phyloP scores from a whole-genome alignment of 2,888 invertebrate genomes.

The Sarcophaga carnaria region DNA sequence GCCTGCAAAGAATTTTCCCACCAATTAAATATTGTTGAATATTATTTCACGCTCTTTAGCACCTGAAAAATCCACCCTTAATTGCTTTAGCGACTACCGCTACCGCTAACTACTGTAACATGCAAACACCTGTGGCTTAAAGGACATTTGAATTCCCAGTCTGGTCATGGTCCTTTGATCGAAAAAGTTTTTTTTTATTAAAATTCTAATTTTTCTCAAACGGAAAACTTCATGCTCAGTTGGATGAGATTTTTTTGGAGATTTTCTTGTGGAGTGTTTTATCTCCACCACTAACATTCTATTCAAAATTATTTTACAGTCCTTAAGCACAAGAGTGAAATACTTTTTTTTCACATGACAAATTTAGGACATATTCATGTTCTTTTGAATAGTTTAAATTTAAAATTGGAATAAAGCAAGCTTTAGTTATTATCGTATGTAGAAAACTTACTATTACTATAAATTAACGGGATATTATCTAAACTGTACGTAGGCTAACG shows the following conservation, averaged over 20 bases:
- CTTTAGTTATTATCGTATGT: too few species aligned
- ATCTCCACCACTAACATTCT: neutral
- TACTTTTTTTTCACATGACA: too few species aligned
- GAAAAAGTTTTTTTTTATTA: slow-evolving; percentile 5
- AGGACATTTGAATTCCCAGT: slow-evolving; percentile 49
- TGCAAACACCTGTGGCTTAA: slow-evolving; percentile 47
- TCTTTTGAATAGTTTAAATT: too few species aligned
- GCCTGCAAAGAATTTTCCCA: too few species aligned
- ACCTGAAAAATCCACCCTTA: slow-evolving; percentile 56
- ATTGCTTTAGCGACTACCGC: neutral
- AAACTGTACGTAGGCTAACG: too few species aligned
- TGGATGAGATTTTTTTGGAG: slow-evolving; percentile 35
- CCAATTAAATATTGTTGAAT: too few species aligned
- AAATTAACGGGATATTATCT: too few species aligned
- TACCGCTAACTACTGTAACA: neutral
- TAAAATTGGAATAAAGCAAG: too few species aligned
- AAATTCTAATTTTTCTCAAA: neutral
- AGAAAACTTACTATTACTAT: too few species aligned
- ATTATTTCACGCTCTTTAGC: slow-evolving; percentile 59
- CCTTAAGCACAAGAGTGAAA: too few species aligned
- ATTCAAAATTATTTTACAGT: too few species aligned
- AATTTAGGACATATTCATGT: too few species aligned
- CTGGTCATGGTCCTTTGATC: slow-evolving; percentile 31
- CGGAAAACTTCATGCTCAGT: slow-evolving; percentile 30
- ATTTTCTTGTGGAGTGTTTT: neutral